Evolutionary conservation across 2,888 invertebrate genomes (phyloP).

Genomic region (Lampropteryx suffumata): DNA sequence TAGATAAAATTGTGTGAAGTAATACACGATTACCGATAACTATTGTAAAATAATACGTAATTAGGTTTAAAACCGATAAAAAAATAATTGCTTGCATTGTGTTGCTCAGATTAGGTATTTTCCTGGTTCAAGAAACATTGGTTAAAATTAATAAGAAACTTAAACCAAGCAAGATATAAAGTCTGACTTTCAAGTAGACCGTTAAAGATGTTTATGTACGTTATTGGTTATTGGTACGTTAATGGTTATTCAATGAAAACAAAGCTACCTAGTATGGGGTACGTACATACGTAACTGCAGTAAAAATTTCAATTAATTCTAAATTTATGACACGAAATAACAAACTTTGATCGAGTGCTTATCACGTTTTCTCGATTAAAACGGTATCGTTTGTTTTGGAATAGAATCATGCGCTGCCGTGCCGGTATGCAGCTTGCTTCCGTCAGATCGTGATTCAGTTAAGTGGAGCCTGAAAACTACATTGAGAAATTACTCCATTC

Average conservation of each 20-base stretch:
- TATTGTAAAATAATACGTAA: too few relatives aligned
- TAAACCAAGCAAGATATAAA: not conserved
- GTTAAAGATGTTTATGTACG: too few relatives aligned
- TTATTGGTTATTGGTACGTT: too few relatives aligned
- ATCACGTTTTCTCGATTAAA: conserved; percentile 28
- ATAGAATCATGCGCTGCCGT: conserved; percentile 38
- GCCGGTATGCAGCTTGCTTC: conserved; percentile 28
- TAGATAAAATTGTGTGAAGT: too few relatives aligned
- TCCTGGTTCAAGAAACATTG: conserved; percentile 5
- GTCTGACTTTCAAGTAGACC: not conserved
- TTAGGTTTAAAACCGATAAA: conserved; percentile 15
- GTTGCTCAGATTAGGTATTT: conserved; percentile 8
- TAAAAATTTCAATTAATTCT: too few relatives aligned
- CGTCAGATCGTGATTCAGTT: conserved; percentile 11
- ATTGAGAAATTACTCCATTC: conserved; percentile 5
- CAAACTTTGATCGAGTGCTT: not conserved
- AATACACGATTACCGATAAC: conserved; percentile 1
- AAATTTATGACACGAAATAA: not conserved
- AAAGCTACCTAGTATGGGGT: too few relatives aligned
- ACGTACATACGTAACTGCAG: too few relatives aligned
- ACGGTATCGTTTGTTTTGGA: conserved; percentile 34
- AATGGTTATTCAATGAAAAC: too few relatives aligned
- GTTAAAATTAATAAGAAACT: not conserved
- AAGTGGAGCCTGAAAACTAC: conserved; percentile 6
- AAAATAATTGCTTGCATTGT: conserved; percentile 18